Conservation (phyloP, 2,888 invertebrate genomes). For the Notodonta ziczac region DNA sequence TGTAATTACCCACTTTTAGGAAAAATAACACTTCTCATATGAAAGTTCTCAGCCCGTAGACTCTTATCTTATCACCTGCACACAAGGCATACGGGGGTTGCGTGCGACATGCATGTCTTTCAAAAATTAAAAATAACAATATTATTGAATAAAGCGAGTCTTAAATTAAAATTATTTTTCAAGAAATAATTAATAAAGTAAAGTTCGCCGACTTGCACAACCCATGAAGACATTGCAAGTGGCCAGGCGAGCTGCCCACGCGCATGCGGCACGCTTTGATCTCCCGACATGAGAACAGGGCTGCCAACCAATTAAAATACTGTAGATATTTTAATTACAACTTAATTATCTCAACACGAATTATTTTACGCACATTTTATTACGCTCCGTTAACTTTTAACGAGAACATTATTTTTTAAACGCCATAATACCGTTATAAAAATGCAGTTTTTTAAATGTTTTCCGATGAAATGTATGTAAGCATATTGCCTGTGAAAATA, state of each 20-base stretch:
- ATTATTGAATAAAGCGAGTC: not conserved
- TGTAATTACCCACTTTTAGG: no score
- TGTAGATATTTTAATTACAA: constrained; percentile 26
- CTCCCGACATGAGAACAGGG: constrained; percentile 23
- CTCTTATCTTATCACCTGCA: no score
- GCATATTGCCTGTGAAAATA: constrained; percentile 1
- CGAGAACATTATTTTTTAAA: constrained; percentile 16
- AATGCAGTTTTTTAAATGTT: constrained; percentile 17
- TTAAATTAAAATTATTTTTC: constrained; percentile 21
- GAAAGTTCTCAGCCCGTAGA: no score
- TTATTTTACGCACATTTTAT: constrained; percentile 21
- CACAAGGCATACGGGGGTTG: no score
- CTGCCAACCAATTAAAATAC: constrained; percentile 12
- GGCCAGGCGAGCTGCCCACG: constrained; percentile 25
- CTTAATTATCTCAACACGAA: constrained; percentile 27
- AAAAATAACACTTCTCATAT: no score
- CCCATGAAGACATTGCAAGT: constrained; percentile 33
- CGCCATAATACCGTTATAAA: constrained; percentile 13
- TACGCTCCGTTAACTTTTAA: constrained; percentile 28
- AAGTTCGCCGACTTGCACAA: constrained; percentile 18
- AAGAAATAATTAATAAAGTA: constrained; percentile 25
- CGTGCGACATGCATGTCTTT: not conserved
- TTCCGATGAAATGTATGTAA: constrained; percentile 6
- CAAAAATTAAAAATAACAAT: not conserved
- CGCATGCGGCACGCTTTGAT: constrained; percentile 35